A percentile compares a stretch with the other conserved stretches of the same genome.
Evolutionary conservation across 2,113 vertebrate genomes (phyloP).

Genomic region (Cyanocitta stelleri): DNA sequence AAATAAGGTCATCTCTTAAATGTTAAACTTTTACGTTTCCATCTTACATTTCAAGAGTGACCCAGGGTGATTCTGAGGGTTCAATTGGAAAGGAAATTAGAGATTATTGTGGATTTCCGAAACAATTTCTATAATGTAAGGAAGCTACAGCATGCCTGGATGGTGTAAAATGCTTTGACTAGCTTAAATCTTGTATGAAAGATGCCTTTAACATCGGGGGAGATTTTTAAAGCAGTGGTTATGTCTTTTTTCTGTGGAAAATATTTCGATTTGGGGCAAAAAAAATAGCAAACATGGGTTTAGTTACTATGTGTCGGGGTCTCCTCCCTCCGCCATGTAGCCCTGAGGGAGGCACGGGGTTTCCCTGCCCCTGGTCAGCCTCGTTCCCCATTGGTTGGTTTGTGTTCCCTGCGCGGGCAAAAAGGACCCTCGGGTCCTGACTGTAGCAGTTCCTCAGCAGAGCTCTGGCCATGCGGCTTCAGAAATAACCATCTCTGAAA

Average conservation of each 20-base stretch:
- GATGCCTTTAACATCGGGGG: neutral
- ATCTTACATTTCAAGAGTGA: neutral
- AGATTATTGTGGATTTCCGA: neutral
- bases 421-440: too few relatives aligned
- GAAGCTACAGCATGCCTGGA: neutral
- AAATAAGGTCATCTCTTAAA: neutral
- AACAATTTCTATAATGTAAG: neutral
- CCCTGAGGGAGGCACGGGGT: too few relatives aligned
- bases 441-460: too few relatives aligned
- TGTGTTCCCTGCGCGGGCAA: too few relatives aligned
- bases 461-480: too few relatives aligned
- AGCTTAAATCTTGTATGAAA: neutral
- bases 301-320: neutral
- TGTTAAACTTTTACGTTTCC: neutral
- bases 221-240: neutral
- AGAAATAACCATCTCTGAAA: too few relatives aligned
- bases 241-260: neutral
- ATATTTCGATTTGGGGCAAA: neutral
- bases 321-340: too few relatives aligned
- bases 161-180: neutral
- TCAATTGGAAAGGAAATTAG: neutral
- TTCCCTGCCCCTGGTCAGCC: too few relatives aligned
- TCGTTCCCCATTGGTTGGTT: too few relatives aligned
- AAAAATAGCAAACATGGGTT: neutral
- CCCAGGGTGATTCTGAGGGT: neutral